Conservation (phyloP, 1,140 invertebrate species). For the Drosophila parabipectinata region DNA sequence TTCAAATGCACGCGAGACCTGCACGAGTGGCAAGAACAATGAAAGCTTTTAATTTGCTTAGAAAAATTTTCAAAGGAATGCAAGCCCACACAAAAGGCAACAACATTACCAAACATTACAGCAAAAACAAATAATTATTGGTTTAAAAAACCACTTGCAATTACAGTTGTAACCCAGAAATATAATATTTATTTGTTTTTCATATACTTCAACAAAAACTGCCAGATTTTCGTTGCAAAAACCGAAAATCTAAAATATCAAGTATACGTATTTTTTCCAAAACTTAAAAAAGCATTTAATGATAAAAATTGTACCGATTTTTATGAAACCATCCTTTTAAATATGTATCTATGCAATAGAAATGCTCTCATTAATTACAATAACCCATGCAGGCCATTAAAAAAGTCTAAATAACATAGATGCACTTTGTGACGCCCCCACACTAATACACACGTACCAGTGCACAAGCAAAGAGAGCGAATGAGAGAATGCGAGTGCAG, state of each 20-base stretch:
- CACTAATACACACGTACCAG: constrained; percentile 4
- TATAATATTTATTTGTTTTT: neutral
- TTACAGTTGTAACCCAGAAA: neutral
- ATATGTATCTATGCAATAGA: no score
- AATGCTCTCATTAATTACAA: neutral
- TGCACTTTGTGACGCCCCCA: constrained; percentile 66
- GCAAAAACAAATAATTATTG: neutral
- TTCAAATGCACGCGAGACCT: constrained; percentile 35
- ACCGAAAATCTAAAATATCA: neutral
- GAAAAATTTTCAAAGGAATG: constrained; percentile 54
- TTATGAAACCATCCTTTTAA: no score
- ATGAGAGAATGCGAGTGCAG: constrained; percentile 11
- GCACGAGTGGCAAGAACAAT: constrained; percentile 17
- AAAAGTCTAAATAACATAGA: constrained; percentile 8
- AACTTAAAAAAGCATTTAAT: no score
- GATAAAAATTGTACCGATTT: no score
- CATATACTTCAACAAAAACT: neutral
- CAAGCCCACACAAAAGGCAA: constrained; percentile 31
- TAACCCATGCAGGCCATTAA: neutral
- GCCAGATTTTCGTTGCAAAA: neutral
- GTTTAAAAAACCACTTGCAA: neutral
- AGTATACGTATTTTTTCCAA: neutral
- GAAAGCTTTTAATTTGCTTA: constrained; percentile 61
- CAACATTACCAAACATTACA: constrained; percentile 13
- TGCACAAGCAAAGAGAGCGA: constrained; percentile 5